Evolutionary conservation across 2,113 vertebrate genomes (phyloP).

Genomic region (Poecilia latipinna): DNA sequence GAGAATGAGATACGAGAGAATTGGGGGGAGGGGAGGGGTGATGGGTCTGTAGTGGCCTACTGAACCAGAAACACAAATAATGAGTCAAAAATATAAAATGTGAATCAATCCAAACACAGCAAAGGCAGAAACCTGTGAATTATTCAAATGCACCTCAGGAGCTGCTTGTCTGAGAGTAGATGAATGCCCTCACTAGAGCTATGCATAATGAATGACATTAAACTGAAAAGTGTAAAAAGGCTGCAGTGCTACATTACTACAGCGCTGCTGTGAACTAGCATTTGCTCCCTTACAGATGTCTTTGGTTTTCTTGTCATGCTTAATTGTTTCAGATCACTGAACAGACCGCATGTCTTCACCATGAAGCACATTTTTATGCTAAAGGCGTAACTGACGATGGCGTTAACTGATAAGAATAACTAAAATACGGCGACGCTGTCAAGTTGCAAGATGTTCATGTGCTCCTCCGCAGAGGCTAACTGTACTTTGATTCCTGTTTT

Average conservation of each 20-base stretch:
- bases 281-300: neutral
- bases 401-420: neutral
- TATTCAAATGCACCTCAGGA: constrained; percentile 75
- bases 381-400: neutral
- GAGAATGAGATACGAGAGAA: neutral
- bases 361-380: neutral
- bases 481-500: neutral
- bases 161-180: constrained; percentile 64
- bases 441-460: neutral
- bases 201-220: constrained; percentile 66
- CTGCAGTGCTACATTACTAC: constrained; percentile 9
- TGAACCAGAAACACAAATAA: constrained; percentile 70
- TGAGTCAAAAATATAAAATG: constrained; percentile 49
- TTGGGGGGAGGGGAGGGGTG: neutral
- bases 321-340: neutral
- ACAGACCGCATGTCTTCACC: neutral
- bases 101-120: constrained; percentile 56
- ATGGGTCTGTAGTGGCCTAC: constrained; percentile 45
- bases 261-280: neutral
- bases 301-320: neutral
- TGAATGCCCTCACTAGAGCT: constrained; percentile 62
- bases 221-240: constrained; percentile 29
- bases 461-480: constrained; percentile 1
- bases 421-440: neutral
- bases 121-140: constrained; percentile 59